Conservation (phyloP, 2,113 vertebrate genomes). For the Scartelaos histophorus region DNA sequence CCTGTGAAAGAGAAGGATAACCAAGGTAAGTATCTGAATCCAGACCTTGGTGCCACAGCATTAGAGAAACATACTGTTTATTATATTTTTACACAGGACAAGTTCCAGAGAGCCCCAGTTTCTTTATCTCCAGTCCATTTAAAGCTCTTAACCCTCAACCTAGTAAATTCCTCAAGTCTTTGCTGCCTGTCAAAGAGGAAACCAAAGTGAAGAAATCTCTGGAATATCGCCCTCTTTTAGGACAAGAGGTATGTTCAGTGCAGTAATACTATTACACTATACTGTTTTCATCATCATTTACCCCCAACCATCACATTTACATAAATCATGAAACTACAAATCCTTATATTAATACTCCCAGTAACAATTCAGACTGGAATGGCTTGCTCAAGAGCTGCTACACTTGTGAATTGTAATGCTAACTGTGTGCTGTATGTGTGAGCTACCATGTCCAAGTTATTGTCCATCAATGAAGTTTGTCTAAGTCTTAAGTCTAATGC, state of each 20-base stretch:
- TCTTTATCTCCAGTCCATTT: constrained; percentile 88
- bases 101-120: constrained; percentile 82
- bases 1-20: constrained; percentile 85
- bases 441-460: too few species aligned
- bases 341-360: constrained; percentile 20
- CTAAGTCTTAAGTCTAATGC: not conserved
- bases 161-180: constrained; percentile 93
- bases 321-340: constrained; percentile 1
- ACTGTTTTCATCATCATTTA: not conserved
- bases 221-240: constrained; percentile 90
- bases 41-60: not conserved
- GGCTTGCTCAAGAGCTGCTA: constrained; percentile 43
- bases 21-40: constrained; percentile 57
- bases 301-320: not conserved
- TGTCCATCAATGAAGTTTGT: too few species aligned
- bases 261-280: not conserved
- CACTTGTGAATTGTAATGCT: constrained; percentile 1
- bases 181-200: constrained; percentile 94
- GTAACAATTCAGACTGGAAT: constrained; percentile 18
- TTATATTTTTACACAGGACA: constrained; percentile 36
- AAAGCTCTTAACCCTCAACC: constrained; percentile 93
- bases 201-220: constrained; percentile 83
- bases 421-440: too few species aligned
- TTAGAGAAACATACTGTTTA: not conserved
- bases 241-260: constrained; percentile 84